Conservation (phyloP, 2,113 vertebrate species). For the Salvelinus alpinus region DNA sequence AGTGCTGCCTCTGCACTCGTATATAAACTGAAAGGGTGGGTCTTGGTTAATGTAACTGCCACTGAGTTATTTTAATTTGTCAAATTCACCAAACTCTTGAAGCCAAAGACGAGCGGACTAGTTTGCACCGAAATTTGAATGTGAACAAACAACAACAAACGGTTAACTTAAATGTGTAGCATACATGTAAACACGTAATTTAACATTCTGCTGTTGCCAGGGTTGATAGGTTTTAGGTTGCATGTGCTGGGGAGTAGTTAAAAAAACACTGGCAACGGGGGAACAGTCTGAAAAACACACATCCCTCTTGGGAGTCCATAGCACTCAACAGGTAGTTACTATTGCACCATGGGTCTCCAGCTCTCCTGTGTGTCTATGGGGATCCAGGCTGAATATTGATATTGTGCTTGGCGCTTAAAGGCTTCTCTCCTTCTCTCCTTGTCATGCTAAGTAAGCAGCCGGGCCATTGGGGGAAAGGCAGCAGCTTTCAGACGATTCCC, state of each 20-base stretch:
- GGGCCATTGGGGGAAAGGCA: background rate
- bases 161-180: background rate
- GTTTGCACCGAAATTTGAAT: no score
- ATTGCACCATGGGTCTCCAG: background rate
- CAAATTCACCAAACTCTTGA: no score
- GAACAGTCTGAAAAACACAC: background rate
- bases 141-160: no score
- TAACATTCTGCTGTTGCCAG: background rate
- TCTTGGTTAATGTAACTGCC: no score
- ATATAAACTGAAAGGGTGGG: no score
- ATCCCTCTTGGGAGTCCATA: background rate
- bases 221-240: background rate
- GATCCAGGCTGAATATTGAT: conserved; percentile 1
- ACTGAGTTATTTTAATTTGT: no score
- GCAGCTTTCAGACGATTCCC: background rate
- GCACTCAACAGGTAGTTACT: conserved; percentile 5
- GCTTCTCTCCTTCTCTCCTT: conserved; percentile 3
- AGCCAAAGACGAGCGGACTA: no score
- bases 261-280: background rate
- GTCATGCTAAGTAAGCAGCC: conserved; percentile 5
- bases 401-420: background rate
- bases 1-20: no score
- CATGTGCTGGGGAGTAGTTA: background rate
- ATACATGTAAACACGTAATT: background rate
- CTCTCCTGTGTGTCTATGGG: background rate